phyloP scores from a whole-genome alignment of 1,140 invertebrate genomes.

The Heliconius nattereri region DNA sequence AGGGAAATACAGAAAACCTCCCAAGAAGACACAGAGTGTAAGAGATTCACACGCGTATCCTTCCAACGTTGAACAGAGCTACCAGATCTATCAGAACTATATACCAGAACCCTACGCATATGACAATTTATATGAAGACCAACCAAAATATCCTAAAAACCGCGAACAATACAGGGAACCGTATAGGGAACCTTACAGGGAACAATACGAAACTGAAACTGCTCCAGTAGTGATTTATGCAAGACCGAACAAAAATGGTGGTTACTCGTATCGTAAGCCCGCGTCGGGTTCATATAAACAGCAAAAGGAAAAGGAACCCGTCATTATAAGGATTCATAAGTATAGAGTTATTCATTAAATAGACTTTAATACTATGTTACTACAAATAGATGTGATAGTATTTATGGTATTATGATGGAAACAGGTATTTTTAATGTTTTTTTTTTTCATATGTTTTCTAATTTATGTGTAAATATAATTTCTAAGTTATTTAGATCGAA shows the following conservation, averaged over 20 bases:
- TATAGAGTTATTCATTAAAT: constrained; percentile 50
- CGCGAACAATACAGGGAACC: too few relatives aligned
- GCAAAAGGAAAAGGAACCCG: constrained; percentile 40
- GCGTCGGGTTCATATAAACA: constrained; percentile 14
- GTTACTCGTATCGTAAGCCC: constrained; percentile 55
- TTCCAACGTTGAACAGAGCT: constrained; percentile 38
- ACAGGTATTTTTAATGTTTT: background rate
- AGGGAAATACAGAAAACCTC: constrained; percentile 23
- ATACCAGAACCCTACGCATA: constrained; percentile 26
- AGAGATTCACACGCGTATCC: constrained; percentile 36
- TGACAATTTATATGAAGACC: constrained; percentile 31
- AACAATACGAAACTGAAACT: constrained; percentile 40
- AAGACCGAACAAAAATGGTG: constrained; percentile 54
- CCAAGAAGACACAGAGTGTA: constrained; percentile 28
- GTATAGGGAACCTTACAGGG: background rate
- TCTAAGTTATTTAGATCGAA: background rate
- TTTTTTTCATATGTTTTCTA: background rate
- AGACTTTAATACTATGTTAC: background rate
- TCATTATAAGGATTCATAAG: constrained; percentile 64
- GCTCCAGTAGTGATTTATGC: constrained; percentile 56
- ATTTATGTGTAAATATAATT: background rate
- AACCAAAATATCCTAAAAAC: constrained; percentile 24
- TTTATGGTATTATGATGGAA: constrained; percentile 6
- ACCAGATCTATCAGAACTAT: constrained; percentile 15
- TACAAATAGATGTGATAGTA: constrained; percentile 29